Base-by-base conservation (phyloP, 2,113 vertebrate species). In the Recurvirostra avosetta region DNA sequence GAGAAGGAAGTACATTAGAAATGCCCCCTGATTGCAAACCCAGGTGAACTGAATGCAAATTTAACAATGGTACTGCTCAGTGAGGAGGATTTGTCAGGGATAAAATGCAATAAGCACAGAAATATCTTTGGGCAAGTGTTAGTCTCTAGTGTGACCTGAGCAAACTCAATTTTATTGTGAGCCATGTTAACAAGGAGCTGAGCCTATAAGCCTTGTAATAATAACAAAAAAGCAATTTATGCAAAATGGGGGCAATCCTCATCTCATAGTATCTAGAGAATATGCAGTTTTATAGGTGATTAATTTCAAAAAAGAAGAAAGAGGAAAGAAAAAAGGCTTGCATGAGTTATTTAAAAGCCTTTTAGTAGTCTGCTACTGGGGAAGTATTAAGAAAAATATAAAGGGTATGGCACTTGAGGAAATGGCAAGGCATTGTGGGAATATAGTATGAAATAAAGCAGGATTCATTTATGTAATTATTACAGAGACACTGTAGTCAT, bases 221-320 rank as follows among this genome's bases (percentile, higher is more conserved):
- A 36, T 38, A 94, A 96, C 77, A 93, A 84, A 92, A 95, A 94
- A 88, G 76, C 59, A 92, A 92, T 94, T 96, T 96, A 94, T 96
- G 76, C 73, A 95, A 96, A 94, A 95, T 75, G 65, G 65, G 86
- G 92, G 43, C 83, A 96, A 94, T 86, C 75, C 83, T 91, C 73
- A 75, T 92, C 76, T 78, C 38, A 21, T 3, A 63, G 45, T 85
- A 85, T 73, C 95, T 81, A 66, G 92, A 96, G 91, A 95, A 92
- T 68, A 78, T 21, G 45, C 43, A 70, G 66, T 81, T 93, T 95
- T 96, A 92, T 68, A 95, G 92, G 83, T 87, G 80, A 95, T 94
- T 91, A 96, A 86, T 92, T 94, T 34, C 0, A 10, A 29, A 91
- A 88, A 65, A 88, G 75, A 61, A 67, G 11, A 72, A 61, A 74